Base-by-base conservation (phyloP, 2,888 invertebrate species). In the Holacanthella duospinosa region DNA sequence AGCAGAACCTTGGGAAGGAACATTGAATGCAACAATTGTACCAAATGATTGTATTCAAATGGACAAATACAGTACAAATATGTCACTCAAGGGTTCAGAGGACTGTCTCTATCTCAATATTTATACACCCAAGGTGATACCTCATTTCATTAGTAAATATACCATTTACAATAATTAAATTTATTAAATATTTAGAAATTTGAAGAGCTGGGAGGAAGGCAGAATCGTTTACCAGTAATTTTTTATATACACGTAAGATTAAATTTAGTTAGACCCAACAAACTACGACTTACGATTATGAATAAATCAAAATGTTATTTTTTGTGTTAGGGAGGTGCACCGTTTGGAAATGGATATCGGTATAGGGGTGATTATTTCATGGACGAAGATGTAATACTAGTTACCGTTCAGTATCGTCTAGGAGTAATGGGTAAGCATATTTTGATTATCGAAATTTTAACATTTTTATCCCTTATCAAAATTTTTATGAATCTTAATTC, bases 21-120 rank as follows among this genome's bases (percentile, higher is more conserved):
- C n/a, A n/a, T n/a, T n/a, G n/a, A n/a, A n/a, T n/a, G 69, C 60
- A 3, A 66, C 66, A 12, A 44, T 61, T 43, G 61, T 58, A 16
- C 65, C 66, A 12, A 59, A 63, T 2, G 21, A 53, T 16, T 71
- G 71, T 36, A 60, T 65, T 43, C 71, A 71, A 63, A 57, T 60
- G 12, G 65, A 67, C 48, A 63, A 65, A 9, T 59, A 62, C 36
- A 61, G 21, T 2, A n/a, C 36, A 25, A n/a, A 25, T 0, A 48
- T 54, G 1, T 25, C 55, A 3, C 53, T 63, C 2, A 16, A 27
- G 0, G 70, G 70, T 12, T 24, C 25, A 2, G 70, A 71, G 43
- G 68, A 67, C 29, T 71, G 70, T 59, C 61, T 71, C 19, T 58
- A 59, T 27, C 3, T 71, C 0, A 71, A 69, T 53, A 58, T 71